Conservation (phyloP, 2,888 invertebrate species). For the Chesias legatella region DNA sequence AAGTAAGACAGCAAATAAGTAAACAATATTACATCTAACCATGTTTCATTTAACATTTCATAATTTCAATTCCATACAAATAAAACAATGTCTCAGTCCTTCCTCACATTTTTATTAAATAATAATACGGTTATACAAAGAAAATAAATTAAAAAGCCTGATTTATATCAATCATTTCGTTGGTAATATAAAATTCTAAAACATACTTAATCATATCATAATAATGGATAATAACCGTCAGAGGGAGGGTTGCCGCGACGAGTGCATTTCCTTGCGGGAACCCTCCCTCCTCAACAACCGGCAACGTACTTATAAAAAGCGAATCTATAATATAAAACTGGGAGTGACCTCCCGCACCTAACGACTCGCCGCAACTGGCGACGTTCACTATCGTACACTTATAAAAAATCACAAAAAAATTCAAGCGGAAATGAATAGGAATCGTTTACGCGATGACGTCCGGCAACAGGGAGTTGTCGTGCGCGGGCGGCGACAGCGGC, state of each 20-base stretch:
- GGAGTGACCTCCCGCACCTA: constrained; percentile 73
- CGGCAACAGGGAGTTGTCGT: constrained; percentile 64
- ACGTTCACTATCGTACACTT: constrained; percentile 75
- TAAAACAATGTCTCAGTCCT: constrained; percentile 77
- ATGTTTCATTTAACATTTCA: constrained; percentile 46
- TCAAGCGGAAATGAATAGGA: constrained; percentile 79
- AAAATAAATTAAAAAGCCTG: constrained; percentile 79
- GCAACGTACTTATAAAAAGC: constrained; percentile 72
- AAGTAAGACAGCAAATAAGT: constrained; percentile 58
- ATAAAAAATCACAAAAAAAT: constrained; percentile 77
- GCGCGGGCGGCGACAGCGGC: constrained; percentile 74
- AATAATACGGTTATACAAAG: constrained; percentile 80
- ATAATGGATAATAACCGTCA: constrained; percentile 64
- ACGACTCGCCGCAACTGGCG: constrained; percentile 61
- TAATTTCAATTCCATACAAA: constrained; percentile 60
- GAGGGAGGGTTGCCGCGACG: constrained; percentile 30
- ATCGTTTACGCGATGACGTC: constrained; percentile 73
- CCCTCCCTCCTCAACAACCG: constrained; percentile 36
- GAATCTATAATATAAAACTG: constrained; percentile 77
- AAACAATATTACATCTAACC: constrained; percentile 54
- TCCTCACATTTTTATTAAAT: constrained; percentile 75
- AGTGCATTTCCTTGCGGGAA: constrained; percentile 22
- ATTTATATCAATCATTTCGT: constrained; percentile 77
- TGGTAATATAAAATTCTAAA: constrained; percentile 80
- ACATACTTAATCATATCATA: constrained; percentile 72